phyloP scores from a whole-genome alignment of 2,797 vertebrate genomes.

The Falco biarmicus region DNA sequence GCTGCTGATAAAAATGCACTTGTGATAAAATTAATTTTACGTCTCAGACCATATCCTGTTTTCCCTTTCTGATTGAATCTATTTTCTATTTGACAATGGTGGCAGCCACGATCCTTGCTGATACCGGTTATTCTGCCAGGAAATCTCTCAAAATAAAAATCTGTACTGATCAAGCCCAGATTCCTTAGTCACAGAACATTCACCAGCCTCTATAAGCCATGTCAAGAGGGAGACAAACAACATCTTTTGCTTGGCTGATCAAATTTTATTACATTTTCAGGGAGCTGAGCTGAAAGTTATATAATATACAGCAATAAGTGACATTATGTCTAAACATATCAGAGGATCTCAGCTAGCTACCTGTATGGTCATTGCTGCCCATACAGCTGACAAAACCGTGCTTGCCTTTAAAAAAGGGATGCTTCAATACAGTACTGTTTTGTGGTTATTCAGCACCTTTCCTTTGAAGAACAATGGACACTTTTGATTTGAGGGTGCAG shows the following conservation, averaged over 20 bases:
- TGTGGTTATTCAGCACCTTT: not conserved
- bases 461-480: not conserved
- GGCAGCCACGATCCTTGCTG: not conserved
- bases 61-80: not conserved
- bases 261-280: not conserved
- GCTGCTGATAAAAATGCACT: not conserved
- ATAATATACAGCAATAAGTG: not conserved
- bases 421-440: not conserved
- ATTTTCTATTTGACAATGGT: not conserved
- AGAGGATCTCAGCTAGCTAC: not conserved
- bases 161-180: not conserved
- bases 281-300: not conserved
- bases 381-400: not conserved
- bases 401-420: not conserved
- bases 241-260: not conserved
- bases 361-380: not conserved
- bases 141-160: not conserved
- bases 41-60: not conserved
- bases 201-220: not conserved
- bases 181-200: not conserved
- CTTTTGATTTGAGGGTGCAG: not conserved
- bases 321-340: not conserved
- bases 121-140: not conserved
- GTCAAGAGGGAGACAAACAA: not conserved
- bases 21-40: slow-evolving; percentile 1